phyloP scores from a whole-genome alignment of 2,797 vertebrate genomes.

The Molothrus aeneus region DNA sequence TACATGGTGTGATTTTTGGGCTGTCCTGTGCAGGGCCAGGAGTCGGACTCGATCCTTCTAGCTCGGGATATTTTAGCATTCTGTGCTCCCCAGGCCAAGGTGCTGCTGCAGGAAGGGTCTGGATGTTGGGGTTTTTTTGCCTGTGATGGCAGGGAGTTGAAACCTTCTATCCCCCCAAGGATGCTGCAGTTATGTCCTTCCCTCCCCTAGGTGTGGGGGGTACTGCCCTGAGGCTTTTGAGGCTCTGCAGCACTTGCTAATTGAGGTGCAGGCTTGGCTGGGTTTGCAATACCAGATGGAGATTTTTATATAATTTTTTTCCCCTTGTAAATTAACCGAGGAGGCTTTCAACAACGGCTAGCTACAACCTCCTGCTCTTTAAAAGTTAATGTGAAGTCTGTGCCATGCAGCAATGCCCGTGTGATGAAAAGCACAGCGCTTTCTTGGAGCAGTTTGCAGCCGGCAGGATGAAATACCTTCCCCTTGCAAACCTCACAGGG shows the following conservation, averaged over 20 bases:
- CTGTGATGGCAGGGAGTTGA: neutral
- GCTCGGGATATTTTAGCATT: fast-evolving
- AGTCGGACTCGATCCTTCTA: neutral
- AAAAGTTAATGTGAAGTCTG: slow-evolving; percentile 55
- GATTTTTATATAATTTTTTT: neutral
- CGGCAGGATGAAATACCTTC: neutral
- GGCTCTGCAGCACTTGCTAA: neutral
- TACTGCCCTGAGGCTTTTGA: neutral
- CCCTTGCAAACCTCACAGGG: neutral
- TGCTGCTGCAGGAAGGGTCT: neutral
- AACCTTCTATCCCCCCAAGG: neutral
- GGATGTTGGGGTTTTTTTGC: neutral
- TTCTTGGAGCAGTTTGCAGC: neutral
- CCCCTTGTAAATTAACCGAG: neutral
- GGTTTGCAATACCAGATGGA: neutral
- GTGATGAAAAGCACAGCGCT: neutral
- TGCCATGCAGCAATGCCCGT: neutral
- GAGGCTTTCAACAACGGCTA: slow-evolving; percentile 25
- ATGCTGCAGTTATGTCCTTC: neutral
- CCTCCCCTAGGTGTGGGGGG: fast-evolving
- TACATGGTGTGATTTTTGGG: neutral
- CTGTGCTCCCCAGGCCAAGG: fast-evolving
- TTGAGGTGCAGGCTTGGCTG: neutral
- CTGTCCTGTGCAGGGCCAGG: neutral
- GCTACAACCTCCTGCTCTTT: slow-evolving; percentile 36